Conservation (phyloP, 1,140 invertebrate genomes). For the Sesamia nonagrioides region DNA sequence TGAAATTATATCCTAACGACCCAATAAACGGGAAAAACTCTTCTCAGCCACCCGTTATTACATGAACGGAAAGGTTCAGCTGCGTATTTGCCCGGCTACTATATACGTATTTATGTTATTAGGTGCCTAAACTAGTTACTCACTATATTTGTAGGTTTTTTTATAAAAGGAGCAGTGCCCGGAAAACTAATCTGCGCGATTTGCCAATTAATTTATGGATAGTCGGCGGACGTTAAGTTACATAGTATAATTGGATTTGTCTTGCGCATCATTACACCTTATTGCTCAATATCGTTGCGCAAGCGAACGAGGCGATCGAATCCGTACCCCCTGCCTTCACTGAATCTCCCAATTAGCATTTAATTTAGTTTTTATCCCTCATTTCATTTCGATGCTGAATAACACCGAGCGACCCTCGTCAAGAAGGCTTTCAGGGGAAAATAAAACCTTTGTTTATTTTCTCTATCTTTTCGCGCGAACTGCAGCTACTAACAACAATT, state of each 20-base stretch:
- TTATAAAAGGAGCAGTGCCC: constrained; percentile 52
- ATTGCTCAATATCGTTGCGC: constrained; percentile 57
- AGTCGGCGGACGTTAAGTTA: constrained; percentile 43
- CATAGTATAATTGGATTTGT: constrained; percentile 59
- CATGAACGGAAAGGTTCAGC: constrained; percentile 69
- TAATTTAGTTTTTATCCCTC: constrained; percentile 78
- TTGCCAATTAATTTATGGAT: constrained; percentile 52
- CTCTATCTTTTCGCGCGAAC: constrained; percentile 65
- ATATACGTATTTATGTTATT: constrained; percentile 69
- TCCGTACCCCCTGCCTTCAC: constrained; percentile 57
- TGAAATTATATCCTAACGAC: constrained; percentile 85
- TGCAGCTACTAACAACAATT: constrained; percentile 71
- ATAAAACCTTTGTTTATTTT: constrained; percentile 73
- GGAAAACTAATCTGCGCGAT: constrained; percentile 45
- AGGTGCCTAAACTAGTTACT: constrained; percentile 50
- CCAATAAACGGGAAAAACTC: constrained; percentile 82
- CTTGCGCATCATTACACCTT: constrained; percentile 57
- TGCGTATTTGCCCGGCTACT: constrained; percentile 62
- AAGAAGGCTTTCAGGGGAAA: constrained; percentile 68
- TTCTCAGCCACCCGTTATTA: constrained; percentile 73
- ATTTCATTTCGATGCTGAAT: constrained; percentile 73
- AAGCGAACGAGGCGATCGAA: constrained; percentile 57
- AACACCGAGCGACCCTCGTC: constrained; percentile 73
- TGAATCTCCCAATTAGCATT: constrained; percentile 76
- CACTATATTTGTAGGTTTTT: constrained; percentile 38